Conservation (phyloP, 2,797 vertebrate genomes). For the Toxotes lorentzi region DNA sequence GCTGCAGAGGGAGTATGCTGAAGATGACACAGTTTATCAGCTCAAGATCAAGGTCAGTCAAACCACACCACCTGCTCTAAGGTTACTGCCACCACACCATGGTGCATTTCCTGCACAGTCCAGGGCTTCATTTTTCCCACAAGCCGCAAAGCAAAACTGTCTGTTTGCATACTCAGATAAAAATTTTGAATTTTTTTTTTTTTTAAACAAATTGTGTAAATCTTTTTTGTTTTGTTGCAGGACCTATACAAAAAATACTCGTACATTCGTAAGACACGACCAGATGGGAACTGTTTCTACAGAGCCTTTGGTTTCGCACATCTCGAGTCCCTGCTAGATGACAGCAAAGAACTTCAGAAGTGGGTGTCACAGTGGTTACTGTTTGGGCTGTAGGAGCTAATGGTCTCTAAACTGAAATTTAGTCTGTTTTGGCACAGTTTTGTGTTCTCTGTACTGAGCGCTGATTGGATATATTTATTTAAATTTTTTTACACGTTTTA, state of each 20-base stretch:
- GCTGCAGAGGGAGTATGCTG: constrained; percentile 91
- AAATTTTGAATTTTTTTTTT: background rate
- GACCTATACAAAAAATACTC: constrained; percentile 94
- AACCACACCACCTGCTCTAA: constrained; percentile 2
- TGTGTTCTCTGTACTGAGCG: background rate
- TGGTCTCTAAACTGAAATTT: background rate
- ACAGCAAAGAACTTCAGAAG: constrained; percentile 92
- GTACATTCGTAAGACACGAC: constrained; percentile 93
- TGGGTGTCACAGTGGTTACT: constrained; percentile 51
- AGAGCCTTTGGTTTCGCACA: constrained; percentile 93
- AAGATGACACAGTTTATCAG: constrained; percentile 94
- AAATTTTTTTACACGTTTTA: background rate
- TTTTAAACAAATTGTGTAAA: background rate
- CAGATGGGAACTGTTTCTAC: constrained; percentile 96
- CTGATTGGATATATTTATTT: background rate
- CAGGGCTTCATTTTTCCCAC: background rate
- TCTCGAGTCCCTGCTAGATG: constrained; percentile 92
- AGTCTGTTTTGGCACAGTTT: background rate
- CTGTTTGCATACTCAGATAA: background rate
- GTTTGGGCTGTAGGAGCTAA: background rate
- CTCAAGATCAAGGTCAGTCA: constrained; percentile 91
- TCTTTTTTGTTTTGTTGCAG: constrained; percentile 67
- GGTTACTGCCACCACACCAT: constrained; percentile 25
- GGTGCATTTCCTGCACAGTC: background rate
- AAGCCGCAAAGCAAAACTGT: background rate